Percentiles rank a stretch among this genome's conserved stretches.
Conservation (phyloP, 2,888 invertebrate genomes). For the Aleiodes testaceus region DNA sequence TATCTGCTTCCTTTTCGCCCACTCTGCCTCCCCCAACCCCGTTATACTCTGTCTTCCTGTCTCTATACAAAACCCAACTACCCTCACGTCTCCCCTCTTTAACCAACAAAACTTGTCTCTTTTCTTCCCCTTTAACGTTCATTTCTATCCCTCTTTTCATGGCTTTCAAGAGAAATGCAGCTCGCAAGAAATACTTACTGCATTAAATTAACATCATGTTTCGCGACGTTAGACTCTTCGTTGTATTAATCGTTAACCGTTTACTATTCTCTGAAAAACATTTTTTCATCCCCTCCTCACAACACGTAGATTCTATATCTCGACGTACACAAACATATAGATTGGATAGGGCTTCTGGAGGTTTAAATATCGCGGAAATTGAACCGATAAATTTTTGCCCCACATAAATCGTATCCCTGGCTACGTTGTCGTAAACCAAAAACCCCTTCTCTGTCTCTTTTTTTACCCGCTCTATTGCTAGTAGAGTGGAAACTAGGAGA, state of each 20-base stretch:
- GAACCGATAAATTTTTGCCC: constrained; percentile 66
- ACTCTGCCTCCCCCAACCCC: constrained; percentile 19
- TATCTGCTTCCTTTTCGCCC: constrained; percentile 32
- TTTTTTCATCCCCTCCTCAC: constrained; percentile 19
- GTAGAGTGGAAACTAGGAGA: not conserved
- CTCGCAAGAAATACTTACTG: constrained; percentile 42
- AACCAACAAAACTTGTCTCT: constrained; percentile 15
- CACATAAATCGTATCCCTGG: constrained; percentile 62
- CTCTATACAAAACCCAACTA: constrained; percentile 14
- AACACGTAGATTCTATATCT: constrained; percentile 31
- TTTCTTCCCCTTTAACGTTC: constrained; percentile 21
- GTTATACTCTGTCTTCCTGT: constrained; percentile 13
- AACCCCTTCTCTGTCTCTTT: constrained; percentile 44
- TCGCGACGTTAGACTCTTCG: constrained; percentile 30
- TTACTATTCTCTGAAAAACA: constrained; percentile 14
- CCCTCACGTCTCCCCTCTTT: not conserved
- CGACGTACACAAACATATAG: constrained; percentile 2
- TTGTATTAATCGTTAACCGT: constrained; percentile 7
- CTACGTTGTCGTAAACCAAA: constrained; percentile 57
- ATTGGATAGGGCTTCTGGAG: not conserved
- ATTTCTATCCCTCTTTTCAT: constrained; percentile 9
- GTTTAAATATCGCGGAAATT: constrained; percentile 69
- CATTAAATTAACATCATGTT: constrained; percentile 53
- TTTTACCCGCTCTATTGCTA: constrained; percentile 10
- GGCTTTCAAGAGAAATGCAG: constrained; percentile 29